Evolutionary conservation across 1,140 invertebrate species (phyloP), one percentile per base, ranked within the genome.

Genomic region (Sminthurinus signatus): DNA sequence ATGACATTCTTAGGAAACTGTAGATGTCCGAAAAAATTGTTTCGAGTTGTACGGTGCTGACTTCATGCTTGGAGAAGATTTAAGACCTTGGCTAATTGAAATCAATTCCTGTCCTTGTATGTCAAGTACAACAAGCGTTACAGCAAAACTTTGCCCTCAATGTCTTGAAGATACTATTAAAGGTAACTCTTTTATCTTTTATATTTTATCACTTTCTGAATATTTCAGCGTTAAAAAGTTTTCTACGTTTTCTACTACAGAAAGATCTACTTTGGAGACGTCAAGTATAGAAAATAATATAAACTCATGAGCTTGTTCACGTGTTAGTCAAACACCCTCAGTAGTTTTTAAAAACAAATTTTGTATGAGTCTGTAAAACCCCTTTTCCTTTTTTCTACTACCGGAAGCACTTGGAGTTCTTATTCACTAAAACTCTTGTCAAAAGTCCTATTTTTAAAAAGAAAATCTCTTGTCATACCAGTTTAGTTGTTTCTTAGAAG

Each of bases 21-120:
- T 95, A 83, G 91, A 94, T 73, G 82, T 87, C 25, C 79, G 90
- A 51, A 88, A 86, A 71, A 93, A 93, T 70, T 88, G 88, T 61
- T 97, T 94, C 77, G 93, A 97, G 77, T 76, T 96, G 3, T 96
- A 93, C 72, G 93, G 93, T 43, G 92, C 92, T 1, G 93, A 96
- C 78, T 96, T 95, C 75, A 93, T 96, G 87, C 72, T 85, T 12
- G 88, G 87, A 59, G 89, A 93, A 64, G 89, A 95, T 75, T 89
- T 89, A 69, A 85, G 84, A 54, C 90, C 91, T 0, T 95, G 91
- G 90, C 78, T 96, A 0, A 89, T 97, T 67, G 93, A 97, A 76
- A 96, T 97, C 64, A 96, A 96, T 75, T 93, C 89, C 8, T 91
- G 89, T 77, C 93, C 93, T 0, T 91, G 91, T 73, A 84, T 97